These are phyloP conservation scores for Spodoptera exigua DNA, from an alignment of 2,888 invertebrate species.

Conservation along the genomic window DNA sequence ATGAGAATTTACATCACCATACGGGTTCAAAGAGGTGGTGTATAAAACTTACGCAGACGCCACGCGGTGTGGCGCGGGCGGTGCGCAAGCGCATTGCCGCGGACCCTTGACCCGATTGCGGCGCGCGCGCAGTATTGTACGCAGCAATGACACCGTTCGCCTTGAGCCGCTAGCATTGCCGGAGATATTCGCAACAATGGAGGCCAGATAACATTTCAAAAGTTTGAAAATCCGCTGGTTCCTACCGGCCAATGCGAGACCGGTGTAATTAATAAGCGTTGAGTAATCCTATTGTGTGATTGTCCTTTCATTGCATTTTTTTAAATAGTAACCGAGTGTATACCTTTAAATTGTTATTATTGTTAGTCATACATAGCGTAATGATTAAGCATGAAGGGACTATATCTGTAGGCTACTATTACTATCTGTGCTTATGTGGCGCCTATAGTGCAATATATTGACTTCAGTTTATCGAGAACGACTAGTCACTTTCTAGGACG, in stretches of 20 bases:
- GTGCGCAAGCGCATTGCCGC: conserved; percentile 70
- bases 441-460: conserved; percentile 54
- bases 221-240: conserved; percentile 86
- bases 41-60: conserved; percentile 29
- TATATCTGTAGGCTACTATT: conserved; percentile 38
- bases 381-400: conserved; percentile 39
- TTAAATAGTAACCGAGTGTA: conserved; percentile 37
- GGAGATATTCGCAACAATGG: conserved; percentile 90
- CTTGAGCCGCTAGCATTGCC: conserved; percentile 89
- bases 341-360: conserved; percentile 25
- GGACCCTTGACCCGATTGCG: conserved; percentile 87
- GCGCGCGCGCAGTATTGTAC: conserved; percentile 83
- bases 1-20: conserved; percentile 56
- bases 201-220: conserved; percentile 89
- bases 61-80: conserved; percentile 47
- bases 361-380: conserved; percentile 37
- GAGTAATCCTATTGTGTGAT: conserved; percentile 74
- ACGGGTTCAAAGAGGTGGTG: conserved; percentile 52
- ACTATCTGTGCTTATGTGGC: conserved; percentile 41
- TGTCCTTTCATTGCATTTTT: conserved; percentile 61
- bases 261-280: conserved; percentile 81
- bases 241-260: conserved; percentile 74
- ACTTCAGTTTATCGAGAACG: conserved; percentile 62
- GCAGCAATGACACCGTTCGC: conserved; percentile 89
- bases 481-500: conserved; percentile 62